Evolutionary conservation across 2,888 invertebrate species (phyloP).

Genomic region (Synanthedon andrenaeformis): DNA sequence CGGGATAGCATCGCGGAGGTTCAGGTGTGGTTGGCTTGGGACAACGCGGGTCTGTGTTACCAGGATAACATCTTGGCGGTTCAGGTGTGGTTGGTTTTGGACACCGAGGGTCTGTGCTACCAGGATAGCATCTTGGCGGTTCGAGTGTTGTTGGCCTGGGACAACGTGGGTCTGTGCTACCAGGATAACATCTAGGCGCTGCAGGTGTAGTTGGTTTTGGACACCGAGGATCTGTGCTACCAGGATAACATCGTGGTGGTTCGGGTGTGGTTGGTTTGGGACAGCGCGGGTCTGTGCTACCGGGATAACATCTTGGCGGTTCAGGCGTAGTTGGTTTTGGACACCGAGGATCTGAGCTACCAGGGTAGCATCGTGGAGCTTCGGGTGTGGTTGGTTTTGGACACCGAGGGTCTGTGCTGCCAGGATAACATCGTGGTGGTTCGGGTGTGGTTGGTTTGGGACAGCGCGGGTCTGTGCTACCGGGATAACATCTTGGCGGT

Average conservation of each 20-base stretch:
- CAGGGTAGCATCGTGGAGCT: constrained; percentile 16
- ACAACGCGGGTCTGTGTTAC: no score
- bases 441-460: constrained; percentile 22
- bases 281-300: constrained; percentile 20
- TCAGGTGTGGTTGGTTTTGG: constrained; percentile 8
- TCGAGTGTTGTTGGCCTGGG: constrained; percentile 14
- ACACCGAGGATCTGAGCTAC: constrained; percentile 32
- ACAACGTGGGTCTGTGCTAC: constrained; percentile 20
- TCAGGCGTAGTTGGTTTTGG: constrained; percentile 11
- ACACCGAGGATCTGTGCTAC: constrained; percentile 26
- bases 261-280: constrained; percentile 10
- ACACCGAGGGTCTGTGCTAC: constrained; percentile 22
- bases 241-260: constrained; percentile 18
- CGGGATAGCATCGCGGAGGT: no score
- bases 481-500: constrained; percentile 30
- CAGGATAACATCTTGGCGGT: no score
- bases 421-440: constrained; percentile 20
- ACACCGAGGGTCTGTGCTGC: constrained; percentile 19
- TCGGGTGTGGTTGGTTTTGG: constrained; percentile 13
- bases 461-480: constrained; percentile 29
- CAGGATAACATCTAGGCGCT: constrained; percentile 15
- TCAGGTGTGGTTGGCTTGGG: no score
- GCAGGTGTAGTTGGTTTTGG: constrained; percentile 20
- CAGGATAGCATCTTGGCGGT: constrained; percentile 20
- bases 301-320: constrained; percentile 21